A percentile compares a stretch with the other conserved stretches of the same genome.
Evolutionary conservation across 2,888 invertebrate species (phyloP).

Genomic region (Chloroclystis v-ata): DNA sequence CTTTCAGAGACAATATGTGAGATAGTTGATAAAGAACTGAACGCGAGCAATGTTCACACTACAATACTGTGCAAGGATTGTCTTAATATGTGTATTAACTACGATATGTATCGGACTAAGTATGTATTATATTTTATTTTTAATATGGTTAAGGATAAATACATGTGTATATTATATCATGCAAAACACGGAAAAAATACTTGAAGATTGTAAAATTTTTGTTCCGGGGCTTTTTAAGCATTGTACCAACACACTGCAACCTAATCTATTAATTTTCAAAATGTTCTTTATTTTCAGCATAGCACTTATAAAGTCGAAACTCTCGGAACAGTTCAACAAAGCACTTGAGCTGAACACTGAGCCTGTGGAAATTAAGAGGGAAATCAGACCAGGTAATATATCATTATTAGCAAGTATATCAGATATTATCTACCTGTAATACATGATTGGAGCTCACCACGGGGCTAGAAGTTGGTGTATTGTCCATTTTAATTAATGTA

Average conservation of each 20-base stretch:
- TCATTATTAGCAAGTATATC: too few relatives aligned
- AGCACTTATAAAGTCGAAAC: background rate
- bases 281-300: constrained; percentile 7
- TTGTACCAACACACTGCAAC: too few relatives aligned
- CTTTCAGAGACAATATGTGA: constrained; percentile 46
- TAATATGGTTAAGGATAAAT: too few relatives aligned
- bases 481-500: background rate
- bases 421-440: too few relatives aligned
- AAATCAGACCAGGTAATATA: constrained; percentile 4
- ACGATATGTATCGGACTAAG: constrained; percentile 77
- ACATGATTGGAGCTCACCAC: too few relatives aligned
- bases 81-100: constrained; percentile 79
- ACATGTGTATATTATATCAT: too few relatives aligned
- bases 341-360: background rate
- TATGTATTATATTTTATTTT: constrained; percentile 30
- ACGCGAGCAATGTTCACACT: constrained; percentile 73
- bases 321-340: constrained; percentile 3
- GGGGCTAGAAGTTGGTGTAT: too few relatives aligned
- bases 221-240: too few relatives aligned
- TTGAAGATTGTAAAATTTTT: too few relatives aligned
- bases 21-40: constrained; percentile 59
- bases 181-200: too few relatives aligned
- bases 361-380: background rate
- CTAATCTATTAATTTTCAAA: background rate
- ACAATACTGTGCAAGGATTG: constrained; percentile 83